These are phyloP conservation scores for Linepithema humile DNA, from an alignment of 1,140 invertebrate genomes.

Conservation along the genomic window DNA sequence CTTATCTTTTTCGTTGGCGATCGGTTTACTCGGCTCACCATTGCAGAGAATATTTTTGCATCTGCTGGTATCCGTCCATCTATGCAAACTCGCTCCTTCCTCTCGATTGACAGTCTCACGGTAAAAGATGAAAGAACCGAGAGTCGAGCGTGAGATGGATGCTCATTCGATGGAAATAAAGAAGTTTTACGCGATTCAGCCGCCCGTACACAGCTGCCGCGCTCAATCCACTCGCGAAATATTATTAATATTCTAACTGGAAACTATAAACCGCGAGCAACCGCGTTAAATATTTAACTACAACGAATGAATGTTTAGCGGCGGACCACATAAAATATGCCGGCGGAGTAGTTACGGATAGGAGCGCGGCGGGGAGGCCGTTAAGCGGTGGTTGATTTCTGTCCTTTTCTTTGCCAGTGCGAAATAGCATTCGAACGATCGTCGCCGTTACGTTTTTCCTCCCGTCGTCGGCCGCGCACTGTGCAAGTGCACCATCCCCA, in stretches of 20 bases:
- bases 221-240: neutral
- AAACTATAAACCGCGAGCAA: neutral
- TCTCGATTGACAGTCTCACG: neutral
- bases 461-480: conserved; percentile 18
- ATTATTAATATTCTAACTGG: neutral
- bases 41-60: conserved; percentile 34
- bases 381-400: neutral
- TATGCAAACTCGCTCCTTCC: neutral
- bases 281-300: too few species aligned
- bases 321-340: neutral
- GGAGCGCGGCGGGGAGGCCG: too few species aligned
- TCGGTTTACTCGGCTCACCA: conserved; percentile 7
- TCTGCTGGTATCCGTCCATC: neutral
- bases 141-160: neutral
- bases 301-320: neutral
- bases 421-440: conserved; percentile 4
- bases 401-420: neutral
- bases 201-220: neutral
- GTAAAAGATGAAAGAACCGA: conserved; percentile 6
- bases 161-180: neutral
- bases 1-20: neutral
- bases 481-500: neutral
- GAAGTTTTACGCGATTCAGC: neutral
- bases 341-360: neutral
- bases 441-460: neutral